phyloP scores from a whole-genome alignment of 1,140 invertebrate species.

The Oscheius sp. region DNA sequence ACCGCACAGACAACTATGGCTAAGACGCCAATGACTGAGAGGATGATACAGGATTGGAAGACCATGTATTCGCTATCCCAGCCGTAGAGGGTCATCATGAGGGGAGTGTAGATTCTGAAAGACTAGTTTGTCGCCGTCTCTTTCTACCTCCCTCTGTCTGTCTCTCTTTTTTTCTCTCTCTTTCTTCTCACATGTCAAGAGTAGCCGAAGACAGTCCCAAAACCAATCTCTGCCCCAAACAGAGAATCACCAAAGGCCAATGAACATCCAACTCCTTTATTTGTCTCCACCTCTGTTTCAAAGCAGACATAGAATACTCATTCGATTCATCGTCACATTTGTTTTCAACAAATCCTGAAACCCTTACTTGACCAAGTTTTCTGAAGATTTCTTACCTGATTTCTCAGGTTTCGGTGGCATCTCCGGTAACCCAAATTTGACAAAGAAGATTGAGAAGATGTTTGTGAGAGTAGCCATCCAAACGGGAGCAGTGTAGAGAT shows the following conservation, averaged over 20 bases:
- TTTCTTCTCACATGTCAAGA: not conserved
- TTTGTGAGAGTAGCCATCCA: constrained; percentile 1
- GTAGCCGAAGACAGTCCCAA: not conserved
- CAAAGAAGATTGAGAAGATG: not conserved
- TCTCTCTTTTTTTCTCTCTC: not conserved
- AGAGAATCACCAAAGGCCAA: not conserved
- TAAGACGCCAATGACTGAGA: not conserved
- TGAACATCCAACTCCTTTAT: not conserved
- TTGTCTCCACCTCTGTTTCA: not conserved
- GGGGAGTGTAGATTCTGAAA: not conserved
- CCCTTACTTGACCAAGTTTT: no score
- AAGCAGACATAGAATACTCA: not conserved
- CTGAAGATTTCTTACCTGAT: not conserved
- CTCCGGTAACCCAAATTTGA: not conserved
- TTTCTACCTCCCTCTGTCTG: no score
- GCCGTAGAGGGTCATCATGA: not conserved
- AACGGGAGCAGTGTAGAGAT: constrained; percentile 4
- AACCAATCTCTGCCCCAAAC: not conserved
- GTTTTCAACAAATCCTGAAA: no score
- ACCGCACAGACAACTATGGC: not conserved
- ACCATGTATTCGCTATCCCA: not conserved
- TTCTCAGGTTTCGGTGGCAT: not conserved
- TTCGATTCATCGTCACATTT: not conserved
- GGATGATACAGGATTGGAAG: not conserved
- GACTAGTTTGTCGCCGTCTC: no score